Evolutionary conservation across 2,888 invertebrate species (phyloP), one percentile per base, ranked within the genome.

Genomic region (Dicycla oo): DNA sequence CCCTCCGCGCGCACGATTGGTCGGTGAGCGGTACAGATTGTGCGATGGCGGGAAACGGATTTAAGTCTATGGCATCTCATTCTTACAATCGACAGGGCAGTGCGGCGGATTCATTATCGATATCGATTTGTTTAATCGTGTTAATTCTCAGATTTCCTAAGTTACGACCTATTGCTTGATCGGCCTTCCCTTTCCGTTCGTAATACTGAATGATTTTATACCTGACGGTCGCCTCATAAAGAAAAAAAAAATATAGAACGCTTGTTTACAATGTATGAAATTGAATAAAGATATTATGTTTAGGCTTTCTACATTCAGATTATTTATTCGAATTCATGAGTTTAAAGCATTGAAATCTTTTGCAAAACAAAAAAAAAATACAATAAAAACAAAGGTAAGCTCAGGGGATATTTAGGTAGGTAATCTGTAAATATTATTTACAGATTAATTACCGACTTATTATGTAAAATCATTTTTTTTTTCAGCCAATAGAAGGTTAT

Each of bases 1-100:
- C 95, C 95, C 94, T 94, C 93, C 89, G 86, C 81, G 79, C 80
- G 82, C 84, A 85, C 88, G 87, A 95, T 95, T 96, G 95, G 95
- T 90, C 87, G 89, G 87, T 80, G 86, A 80, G 85, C 80, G 86
- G 88, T 90, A 92, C 94, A 92, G 95, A 95, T 95, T 95, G 94
- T 91, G 92, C 92, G 93, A 95, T 95, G 94, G 94, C 95, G 94
- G 94, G 95, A 95, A 95, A 93, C 93, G 93, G 94, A 93, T 93
- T 93, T 92, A 92, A 93, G 92, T 91, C 92, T 92, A 93, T 93
- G 91, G 94, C 93, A 93, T 95, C 95, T 95, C 95, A 93, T 94
- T 94, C 94, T 94, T 95, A 91, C 92, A 91, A 91, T 89, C 86
- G 86, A 78, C 87, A 92, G 91, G 80, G 90, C 78, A 79, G 90